Evolutionary conservation across 2,888 invertebrate species (phyloP), one percentile per base, ranked within the genome.

Genomic region (Patella pellucida): DNA sequence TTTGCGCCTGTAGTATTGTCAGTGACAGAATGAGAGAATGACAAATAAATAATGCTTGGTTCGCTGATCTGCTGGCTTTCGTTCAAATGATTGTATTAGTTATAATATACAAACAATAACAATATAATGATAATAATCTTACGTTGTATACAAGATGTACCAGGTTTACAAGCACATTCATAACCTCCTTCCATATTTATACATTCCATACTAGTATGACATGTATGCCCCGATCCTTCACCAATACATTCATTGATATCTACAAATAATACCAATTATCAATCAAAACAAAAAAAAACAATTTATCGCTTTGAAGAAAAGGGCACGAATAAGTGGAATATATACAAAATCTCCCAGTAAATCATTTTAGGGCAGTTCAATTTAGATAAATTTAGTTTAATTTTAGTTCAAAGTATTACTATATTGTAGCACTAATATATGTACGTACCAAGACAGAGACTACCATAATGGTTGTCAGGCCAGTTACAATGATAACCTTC

Each of bases 231-330:
- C 79, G 94, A 94, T 87, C 94, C 94, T 86, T 86, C 87, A 2
- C 85, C 87, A 3, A 93, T 92, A 89, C 97, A 96, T 91, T 96
- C 96, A 91, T 96, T 94, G 76, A 96, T 93, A 92, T 96, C 96
- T 95, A 91, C 15, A 77, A 74, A 74, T 56, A 73, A 52, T 69
- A 27, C n/a, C 23, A 15, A 51, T 54, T 69, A 69, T 19, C 71
- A 14, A 19, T 19, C 23, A 31, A 27, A 12, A 27, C 16, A 69
- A 27, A 31, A 27, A 27, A 14, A 4, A 12, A 1, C 11, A 14
- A n/a, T n/a, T 23, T 9, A 31, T 19, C 19, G 27, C 11, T n/a
- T 11, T 19, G 69, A n/a, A 27, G 69, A 4, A 5, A 69, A 31
- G 0, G 27, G 5, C 23, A 27, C 4, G 27, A 9, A 27, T 7